These are phyloP conservation scores for Notolabrus celidotus DNA, from an alignment of 2,797 vertebrate genomes.

Conservation along the genomic window DNA sequence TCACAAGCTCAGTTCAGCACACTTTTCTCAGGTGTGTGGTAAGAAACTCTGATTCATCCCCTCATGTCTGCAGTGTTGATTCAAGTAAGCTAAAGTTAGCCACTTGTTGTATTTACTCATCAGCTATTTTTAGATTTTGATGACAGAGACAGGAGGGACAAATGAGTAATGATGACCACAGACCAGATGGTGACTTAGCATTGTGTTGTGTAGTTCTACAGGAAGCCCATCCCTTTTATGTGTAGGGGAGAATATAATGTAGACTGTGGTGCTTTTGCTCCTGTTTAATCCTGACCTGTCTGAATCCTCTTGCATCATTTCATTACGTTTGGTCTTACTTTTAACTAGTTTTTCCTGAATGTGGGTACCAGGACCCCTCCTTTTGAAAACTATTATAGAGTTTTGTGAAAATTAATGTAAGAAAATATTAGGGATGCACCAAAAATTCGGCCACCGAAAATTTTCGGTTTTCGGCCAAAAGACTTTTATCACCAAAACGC, in stretches of 20 bases:
- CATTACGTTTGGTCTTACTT: too few relatives aligned
- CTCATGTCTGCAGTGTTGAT: background rate
- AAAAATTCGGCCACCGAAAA: too few relatives aligned
- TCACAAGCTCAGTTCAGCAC: background rate
- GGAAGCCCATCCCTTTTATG: conserved; percentile 19
- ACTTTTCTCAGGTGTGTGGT: conserved; percentile 3
- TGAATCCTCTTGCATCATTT: conserved; percentile 14
- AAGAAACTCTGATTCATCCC: conserved; percentile 1
- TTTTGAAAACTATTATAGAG: too few relatives aligned
- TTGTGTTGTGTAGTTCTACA: background rate
- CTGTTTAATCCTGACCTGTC: background rate
- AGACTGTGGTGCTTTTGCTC: conserved; percentile 21
- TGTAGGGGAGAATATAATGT: conserved; percentile 4
- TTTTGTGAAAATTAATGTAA: too few relatives aligned
- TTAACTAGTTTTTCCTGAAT: background rate
- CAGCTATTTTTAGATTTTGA: conserved; percentile 33
- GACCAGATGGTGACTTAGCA: conserved; percentile 7
- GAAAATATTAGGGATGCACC: too few relatives aligned
- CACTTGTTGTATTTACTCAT: conserved; percentile 2
- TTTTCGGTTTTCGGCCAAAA: too few relatives aligned
- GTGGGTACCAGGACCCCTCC: too few relatives aligned
- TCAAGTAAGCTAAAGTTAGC: background rate
- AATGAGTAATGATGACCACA: conserved; percentile 14
- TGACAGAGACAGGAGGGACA: conserved; percentile 2
- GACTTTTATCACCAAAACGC: too few relatives aligned